Evolutionary conservation across 2,113 vertebrate genomes (phyloP).

Genomic region (Campylomormyrus numenius): DNA sequence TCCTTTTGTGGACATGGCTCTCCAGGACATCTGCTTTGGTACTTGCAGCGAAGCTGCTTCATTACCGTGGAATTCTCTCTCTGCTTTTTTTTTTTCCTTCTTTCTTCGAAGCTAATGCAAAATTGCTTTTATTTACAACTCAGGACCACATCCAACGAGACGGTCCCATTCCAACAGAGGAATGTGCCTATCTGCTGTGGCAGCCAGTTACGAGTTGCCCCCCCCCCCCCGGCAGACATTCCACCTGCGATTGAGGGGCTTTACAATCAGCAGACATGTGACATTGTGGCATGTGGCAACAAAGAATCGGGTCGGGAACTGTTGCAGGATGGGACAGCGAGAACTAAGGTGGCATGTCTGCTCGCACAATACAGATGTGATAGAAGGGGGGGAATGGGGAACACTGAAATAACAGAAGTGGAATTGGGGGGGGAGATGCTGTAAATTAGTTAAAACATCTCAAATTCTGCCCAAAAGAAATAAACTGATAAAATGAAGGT

Average conservation of each 20-base stretch:
- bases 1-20: conserved; percentile 26
- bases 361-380: not conserved
- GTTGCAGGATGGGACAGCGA: not conserved
- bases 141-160: conserved; percentile 41
- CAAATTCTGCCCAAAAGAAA: not conserved
- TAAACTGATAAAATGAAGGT: not conserved
- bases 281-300: conserved; percentile 16
- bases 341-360: not conserved
- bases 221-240: not conserved
- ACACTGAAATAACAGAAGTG: not conserved
- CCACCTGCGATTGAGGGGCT: conserved; percentile 20
- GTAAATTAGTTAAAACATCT: not conserved
- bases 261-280: conserved; percentile 21
- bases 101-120: conserved; percentile 34
- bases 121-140: conserved; percentile 60
- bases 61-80: conserved; percentile 54
- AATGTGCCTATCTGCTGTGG: conserved; percentile 32
- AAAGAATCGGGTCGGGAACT: not conserved
- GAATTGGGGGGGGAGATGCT: not conserved
- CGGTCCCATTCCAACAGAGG: conserved; percentile 43
- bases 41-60: conserved; percentile 48
- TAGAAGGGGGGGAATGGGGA: not conserved
- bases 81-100: conserved; percentile 20
- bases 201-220: conserved; percentile 35
- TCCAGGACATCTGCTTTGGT: conserved; percentile 61